phyloP scores from a whole-genome alignment of 2,113 vertebrate genomes.

The Petroica traversi region DNA sequence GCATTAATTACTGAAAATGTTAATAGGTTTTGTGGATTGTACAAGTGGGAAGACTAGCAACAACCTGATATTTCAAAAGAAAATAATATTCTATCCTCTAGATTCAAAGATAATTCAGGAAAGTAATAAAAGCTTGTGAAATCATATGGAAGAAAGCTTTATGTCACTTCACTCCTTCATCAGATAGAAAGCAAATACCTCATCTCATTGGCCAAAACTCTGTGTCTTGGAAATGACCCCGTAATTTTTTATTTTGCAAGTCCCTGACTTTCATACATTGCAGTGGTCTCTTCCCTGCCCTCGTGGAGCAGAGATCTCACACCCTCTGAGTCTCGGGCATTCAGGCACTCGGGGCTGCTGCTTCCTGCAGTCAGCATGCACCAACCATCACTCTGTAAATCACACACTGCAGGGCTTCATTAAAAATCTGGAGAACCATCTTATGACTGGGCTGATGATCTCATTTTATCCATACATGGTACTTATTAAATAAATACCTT shows the following conservation, averaged over 20 bases:
- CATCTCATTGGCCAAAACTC: background rate
- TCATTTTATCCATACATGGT: conserved; percentile 48
- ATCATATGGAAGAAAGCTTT: background rate
- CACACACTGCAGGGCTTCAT: conserved; percentile 15
- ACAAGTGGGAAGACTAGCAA: conserved; percentile 35
- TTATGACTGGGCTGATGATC: conserved; percentile 45
- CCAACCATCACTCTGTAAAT: background rate
- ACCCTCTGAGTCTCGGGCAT: background rate
- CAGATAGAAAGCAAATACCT: conserved; percentile 29
- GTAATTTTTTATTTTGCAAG: background rate
- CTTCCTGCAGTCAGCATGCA: background rate
- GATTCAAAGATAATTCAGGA: conserved; percentile 48
- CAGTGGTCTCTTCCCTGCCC: background rate
- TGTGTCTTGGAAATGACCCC: background rate
- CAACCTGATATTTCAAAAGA: conserved; percentile 49
- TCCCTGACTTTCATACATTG: background rate
- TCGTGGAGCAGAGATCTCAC: background rate
- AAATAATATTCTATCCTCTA: conserved; percentile 35
- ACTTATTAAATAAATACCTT: conserved; percentile 49
- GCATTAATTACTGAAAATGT: conserved; percentile 65
- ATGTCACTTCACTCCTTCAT: conserved; percentile 24
- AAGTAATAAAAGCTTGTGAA: conserved; percentile 57
- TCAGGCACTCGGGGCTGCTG: background rate
- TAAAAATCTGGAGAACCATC: conserved; percentile 39
- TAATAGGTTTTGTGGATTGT: conserved; percentile 51